These are phyloP conservation scores for Dasyprocta punctata DNA, from an alignment of 2,113 vertebrate species.

Conservation along the genomic window DNA sequence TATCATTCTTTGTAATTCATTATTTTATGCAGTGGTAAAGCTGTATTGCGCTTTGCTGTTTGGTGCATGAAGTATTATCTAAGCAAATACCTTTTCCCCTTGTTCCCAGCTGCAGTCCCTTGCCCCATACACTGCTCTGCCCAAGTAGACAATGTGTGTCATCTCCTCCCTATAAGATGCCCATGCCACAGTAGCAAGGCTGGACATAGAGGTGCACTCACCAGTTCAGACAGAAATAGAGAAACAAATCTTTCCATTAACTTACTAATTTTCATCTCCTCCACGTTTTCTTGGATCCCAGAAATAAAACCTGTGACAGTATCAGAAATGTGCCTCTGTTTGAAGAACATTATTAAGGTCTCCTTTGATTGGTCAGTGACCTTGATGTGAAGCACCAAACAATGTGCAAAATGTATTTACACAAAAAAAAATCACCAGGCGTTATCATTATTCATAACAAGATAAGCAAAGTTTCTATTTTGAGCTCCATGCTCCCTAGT, in stretches of 20 bases:
- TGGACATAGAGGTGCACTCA: background rate
- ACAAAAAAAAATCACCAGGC: background rate
- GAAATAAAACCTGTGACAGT: background rate
- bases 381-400: background rate
- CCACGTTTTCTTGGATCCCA: background rate
- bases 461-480: background rate
- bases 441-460: background rate
- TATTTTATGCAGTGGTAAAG: background rate
- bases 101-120: background rate
- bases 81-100: background rate
- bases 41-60: background rate
- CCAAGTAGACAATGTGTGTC: background rate
- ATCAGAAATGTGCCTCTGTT: background rate
- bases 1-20: slow-evolving; percentile 23
- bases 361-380: background rate
- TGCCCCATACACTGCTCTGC: background rate
- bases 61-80: background rate
- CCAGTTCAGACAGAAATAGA: background rate
- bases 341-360: background rate
- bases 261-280: background rate
- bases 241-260: background rate
- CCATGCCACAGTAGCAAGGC: background rate
- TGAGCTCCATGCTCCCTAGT: background rate
- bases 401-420: background rate
- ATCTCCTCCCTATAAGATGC: background rate